A percentile compares a stretch with the other conserved stretches of the same genome.
Conservation (phyloP, 53 echinoderm and acorn worm species). For the Luidia sarsii region DNA sequence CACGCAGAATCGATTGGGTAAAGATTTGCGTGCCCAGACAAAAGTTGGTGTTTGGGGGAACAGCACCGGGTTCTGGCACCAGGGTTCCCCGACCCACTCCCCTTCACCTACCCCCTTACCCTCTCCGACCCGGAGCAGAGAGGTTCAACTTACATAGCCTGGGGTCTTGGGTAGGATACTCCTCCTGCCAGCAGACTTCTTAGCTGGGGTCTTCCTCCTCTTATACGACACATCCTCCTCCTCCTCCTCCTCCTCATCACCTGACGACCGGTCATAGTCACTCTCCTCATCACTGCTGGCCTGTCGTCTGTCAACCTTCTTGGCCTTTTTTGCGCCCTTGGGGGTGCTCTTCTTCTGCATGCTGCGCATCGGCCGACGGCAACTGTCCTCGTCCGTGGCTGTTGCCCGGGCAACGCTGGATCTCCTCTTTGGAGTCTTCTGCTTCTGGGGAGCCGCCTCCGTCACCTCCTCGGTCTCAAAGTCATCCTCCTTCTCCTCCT, state of each 20-base stretch:
- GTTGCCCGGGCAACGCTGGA: too few species aligned
- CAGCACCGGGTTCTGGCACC: too few species aligned
- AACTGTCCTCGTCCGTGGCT: too few species aligned
- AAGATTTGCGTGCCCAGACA: too few species aligned
- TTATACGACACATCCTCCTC: too few species aligned
- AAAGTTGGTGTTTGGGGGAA: too few species aligned
- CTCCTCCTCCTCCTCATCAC: constrained; percentile 37
- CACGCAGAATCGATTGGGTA: too few species aligned
- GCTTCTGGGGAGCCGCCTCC: too few species aligned
- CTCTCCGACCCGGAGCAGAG: too few species aligned
- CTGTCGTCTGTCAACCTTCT: constrained; percentile 21
- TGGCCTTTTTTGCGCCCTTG: not conserved
- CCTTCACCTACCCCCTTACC: too few species aligned
- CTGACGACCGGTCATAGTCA: constrained; percentile 28
- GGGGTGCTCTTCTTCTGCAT: not conserved
- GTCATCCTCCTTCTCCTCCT: constrained; percentile 40
- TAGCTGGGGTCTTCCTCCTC: constrained; percentile 38
- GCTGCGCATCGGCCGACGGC: not conserved
- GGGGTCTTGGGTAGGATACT: constrained; percentile 20
- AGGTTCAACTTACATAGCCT: not conserved
- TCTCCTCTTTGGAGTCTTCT: too few species aligned
- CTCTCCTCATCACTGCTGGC: constrained; percentile 36
- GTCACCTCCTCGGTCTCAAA: not conserved
- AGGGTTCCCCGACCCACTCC: too few species aligned
- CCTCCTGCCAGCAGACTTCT: constrained; percentile 8